Base-by-base conservation (phyloP, 2,888 invertebrate genomes). In the Drosophila aldrichi region DNA sequence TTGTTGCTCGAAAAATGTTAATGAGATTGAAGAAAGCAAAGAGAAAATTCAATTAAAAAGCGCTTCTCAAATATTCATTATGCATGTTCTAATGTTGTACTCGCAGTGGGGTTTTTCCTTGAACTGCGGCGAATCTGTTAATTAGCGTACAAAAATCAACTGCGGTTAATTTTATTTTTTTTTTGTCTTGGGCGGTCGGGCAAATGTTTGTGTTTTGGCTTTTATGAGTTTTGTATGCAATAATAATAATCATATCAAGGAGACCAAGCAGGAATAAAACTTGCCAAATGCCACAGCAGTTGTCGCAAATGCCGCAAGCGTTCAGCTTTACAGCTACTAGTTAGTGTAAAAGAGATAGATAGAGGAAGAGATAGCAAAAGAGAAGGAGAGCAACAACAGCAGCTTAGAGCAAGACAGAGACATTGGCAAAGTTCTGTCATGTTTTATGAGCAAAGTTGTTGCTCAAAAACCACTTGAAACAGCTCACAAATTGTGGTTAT, bases 31-130 rank as follows among this genome's bases (percentile, higher is more conserved):
- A n/a, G 29, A 54, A 36, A 36, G 49, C 63, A 65, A 65, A 60
- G 71, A 57, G 59, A 65, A 77, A 82, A 88, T 89, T 84, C 87
- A 84, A 89, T 84, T 89, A 89, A 87, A 83, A 89, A 74, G 84
- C 74, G 66, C 84, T 89, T 79, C 81, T 79, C 74, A 88, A 88
- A 87, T 81, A 86, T 89, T 89, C 89, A 89, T 89, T 78, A 80
- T 70, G 57, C 55, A 55, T 56, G 77, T 66, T 66, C 75, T 62
- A 59, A 62, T 70, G 70, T 56, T 77, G 69, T 64, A 44, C 20
- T 20, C 49, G 20, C 38, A 48, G n/a, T 46, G 48, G 29, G 49
- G 49, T 18, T 32, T 54, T 9, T 40, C 38, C 40, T 49, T 43
- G 38, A 62, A 57, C 62, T 74, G 69, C 6, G 48, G 48, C 48